Base-by-base conservation (phyloP, 53 echinoderm and acorn worm genomes). In the Apostichopus leukothele region DNA sequence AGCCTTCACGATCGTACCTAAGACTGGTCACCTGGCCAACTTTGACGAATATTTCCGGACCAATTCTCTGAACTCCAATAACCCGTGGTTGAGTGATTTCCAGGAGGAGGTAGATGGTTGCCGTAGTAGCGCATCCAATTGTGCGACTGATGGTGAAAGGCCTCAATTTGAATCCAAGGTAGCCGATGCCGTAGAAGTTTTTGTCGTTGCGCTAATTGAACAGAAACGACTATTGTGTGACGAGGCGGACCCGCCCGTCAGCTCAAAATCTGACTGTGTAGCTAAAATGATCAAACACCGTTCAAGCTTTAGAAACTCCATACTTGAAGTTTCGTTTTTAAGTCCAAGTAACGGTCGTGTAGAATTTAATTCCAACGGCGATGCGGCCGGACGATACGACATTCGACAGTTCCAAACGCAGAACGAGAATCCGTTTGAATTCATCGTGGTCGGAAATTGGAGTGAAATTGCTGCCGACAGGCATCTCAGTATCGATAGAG, bases 21-120 rank as follows among this genome's bases (percentile, higher is more conserved):
- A 90, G 13, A 91, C 98, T 5, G 79, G 86, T 6, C 88, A 61
- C 4, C 75, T 89, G 8, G 79, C 84, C 6, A 84, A 77, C 0
- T 98, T 96, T 81, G 91, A 94, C 76, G 79, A 94, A 5, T 94
- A 95, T 77, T 93, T 95, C 67, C 89, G 87, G 66, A 78, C 88
- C 1, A 76, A 90, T 10, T 86, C 83, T 53, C 78, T 90, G 3
- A 57, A 78, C 39, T 86, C 83, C 59, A 25, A 52, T 22, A 98
- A 98, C 63, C 95, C 98, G 0, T 98, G 98, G 98, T 76, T 93
- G 51, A 22, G 6, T 7, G 92, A 92, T 51, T 98, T 98, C 86
- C 60, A 91, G 13, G 76, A 93, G 53, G 53, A 77, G n/a, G 90
- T 91, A 66, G 79, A 86, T 22, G 88, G 23, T 16, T 87, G 88